Evolutionary conservation across 37 sponge, comb jelly and placozoan species (phyloP).

Genomic region (Dysidea cf. avara): DNA sequence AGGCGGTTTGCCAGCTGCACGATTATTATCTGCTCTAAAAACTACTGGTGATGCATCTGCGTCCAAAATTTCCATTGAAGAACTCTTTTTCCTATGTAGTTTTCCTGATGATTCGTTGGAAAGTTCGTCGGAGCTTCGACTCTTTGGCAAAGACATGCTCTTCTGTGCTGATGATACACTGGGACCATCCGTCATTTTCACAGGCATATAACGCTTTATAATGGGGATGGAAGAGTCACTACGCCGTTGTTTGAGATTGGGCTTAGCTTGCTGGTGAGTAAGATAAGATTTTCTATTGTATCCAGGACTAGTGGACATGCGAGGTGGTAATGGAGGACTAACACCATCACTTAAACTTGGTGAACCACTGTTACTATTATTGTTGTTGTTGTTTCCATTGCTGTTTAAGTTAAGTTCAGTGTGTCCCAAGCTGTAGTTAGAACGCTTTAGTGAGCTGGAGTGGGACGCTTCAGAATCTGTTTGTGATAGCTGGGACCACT

Average conservation of each 20-base stretch:
- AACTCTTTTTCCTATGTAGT: not conserved
- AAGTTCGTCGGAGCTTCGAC: slow-evolving; percentile 4
- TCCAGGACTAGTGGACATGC: no score
- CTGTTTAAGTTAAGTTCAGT: slow-evolving; percentile 8
- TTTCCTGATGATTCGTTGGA: not conserved
- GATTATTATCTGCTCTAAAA: not conserved
- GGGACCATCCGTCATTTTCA: not conserved
- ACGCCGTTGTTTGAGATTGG: not conserved
- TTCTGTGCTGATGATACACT: not conserved
- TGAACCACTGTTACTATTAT: not conserved
- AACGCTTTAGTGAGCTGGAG: no score
- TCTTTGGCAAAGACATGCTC: not conserved
- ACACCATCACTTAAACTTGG: not conserved
- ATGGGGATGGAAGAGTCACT: not conserved
- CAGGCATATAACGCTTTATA: not conserved
- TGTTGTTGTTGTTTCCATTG: slow-evolving; percentile 15
- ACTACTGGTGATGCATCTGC: slow-evolving; percentile 14
- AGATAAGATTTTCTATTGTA: no score
- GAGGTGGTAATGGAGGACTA: no score
- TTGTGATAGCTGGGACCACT: not conserved
- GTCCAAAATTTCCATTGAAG: not conserved
- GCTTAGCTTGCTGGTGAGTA: not conserved
- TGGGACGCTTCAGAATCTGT: no score
- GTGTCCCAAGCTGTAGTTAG: not conserved
- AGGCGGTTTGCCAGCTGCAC: slow-evolving; percentile 31